These are phyloP conservation scores for Turdus rufiventris DNA, from an alignment of 2,113 vertebrate species.

Conservation along the genomic window DNA sequence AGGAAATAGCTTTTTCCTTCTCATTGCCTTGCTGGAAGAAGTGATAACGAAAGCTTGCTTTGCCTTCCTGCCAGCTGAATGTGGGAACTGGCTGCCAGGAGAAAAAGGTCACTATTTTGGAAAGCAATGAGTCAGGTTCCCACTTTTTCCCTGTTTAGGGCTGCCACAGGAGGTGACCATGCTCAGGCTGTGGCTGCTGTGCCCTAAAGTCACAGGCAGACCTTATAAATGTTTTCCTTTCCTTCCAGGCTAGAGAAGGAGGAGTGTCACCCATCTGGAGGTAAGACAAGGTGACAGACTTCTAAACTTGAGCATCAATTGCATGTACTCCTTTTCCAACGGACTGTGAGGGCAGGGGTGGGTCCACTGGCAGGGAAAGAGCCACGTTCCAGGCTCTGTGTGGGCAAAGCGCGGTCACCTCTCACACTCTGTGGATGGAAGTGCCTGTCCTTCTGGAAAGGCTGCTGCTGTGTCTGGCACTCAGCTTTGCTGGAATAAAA, in stretches of 20 bases:
- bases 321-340: not conserved
- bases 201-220: not conserved
- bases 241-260: not conserved
- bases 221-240: not conserved
- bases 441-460: not conserved
- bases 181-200: rapidly evolving
- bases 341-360: not conserved
- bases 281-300: not conserved
- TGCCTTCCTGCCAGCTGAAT: not conserved
- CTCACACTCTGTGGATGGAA: rapidly evolving
- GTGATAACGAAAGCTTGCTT: not conserved
- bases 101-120: not conserved
- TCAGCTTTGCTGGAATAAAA: rapidly evolving
- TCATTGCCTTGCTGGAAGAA: not conserved
- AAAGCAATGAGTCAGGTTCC: not conserved
- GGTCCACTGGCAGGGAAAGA: not conserved
- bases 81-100: not conserved
- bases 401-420: rapidly evolving
- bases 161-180: rapidly evolving
- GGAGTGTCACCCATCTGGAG: not conserved
- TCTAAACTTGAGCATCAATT: not conserved
- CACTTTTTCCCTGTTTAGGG: not conserved
- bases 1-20: not conserved
- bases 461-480: not conserved
- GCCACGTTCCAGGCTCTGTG: rapidly evolving